Conservation (phyloP, 2,888 invertebrate genomes). For the Pogonocherus hispidulus region DNA sequence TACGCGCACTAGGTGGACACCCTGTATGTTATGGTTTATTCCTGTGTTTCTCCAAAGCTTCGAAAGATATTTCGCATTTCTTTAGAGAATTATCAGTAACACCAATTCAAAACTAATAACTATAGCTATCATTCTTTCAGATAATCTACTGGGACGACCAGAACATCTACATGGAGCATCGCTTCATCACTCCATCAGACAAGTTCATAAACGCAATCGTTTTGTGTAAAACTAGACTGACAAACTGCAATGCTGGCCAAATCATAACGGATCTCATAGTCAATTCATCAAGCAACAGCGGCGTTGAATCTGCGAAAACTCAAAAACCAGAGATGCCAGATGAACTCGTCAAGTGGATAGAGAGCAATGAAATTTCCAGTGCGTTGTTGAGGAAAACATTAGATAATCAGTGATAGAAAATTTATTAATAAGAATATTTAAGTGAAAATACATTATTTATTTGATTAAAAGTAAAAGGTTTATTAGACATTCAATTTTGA, state of each 20-base stretch:
- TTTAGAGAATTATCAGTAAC: background rate
- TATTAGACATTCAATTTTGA: background rate
- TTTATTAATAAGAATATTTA: background rate
- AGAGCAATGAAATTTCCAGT: constrained; percentile 80
- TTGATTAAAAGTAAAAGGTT: too few species aligned
- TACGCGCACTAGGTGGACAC: too few species aligned
- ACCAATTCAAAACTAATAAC: background rate
- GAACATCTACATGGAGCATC: constrained; percentile 87
- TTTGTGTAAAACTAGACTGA: constrained; percentile 73
- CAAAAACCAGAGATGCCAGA: constrained; percentile 75
- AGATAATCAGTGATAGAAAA: background rate
- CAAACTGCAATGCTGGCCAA: constrained; percentile 73
- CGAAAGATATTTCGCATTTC: too few species aligned
- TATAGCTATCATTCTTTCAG: constrained; percentile 67
- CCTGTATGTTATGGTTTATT: too few species aligned
- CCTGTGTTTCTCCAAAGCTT: too few species aligned
- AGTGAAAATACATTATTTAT: too few species aligned
- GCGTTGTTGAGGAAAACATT: constrained; percentile 70
- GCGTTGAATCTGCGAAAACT: constrained; percentile 61
- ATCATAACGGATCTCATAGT: constrained; percentile 68
- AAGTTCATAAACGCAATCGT: constrained; percentile 79
- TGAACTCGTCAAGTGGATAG: constrained; percentile 79
- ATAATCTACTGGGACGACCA: constrained; percentile 89
- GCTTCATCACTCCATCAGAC: constrained; percentile 80
- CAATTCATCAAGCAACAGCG: constrained; percentile 48